Evolutionary conservation across 2,888 invertebrate species (phyloP).

Genomic region (Siphlonurus alternatus): DNA sequence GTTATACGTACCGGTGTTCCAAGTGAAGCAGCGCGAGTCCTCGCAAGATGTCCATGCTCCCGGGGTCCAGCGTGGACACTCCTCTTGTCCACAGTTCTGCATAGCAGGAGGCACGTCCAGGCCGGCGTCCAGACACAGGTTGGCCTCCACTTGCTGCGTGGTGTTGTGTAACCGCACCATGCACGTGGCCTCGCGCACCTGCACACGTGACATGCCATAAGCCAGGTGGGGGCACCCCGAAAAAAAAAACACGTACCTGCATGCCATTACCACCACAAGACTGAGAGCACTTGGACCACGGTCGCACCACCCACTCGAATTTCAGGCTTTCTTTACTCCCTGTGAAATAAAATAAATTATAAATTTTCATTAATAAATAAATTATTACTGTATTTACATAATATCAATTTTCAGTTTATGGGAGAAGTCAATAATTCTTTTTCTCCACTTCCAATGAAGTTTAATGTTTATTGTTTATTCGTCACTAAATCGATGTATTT

Average conservation of each 20-base stretch:
- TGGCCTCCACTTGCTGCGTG: slow-evolving; percentile 41
- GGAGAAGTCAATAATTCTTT: neutral
- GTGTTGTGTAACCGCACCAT: slow-evolving; percentile 42
- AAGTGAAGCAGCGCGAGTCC: slow-evolving; percentile 54
- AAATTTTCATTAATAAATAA: neutral
- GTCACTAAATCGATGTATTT: no score
- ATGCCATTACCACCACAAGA: slow-evolving; percentile 62
- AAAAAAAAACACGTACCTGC: slow-evolving; percentile 26
- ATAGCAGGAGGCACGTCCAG: slow-evolving; percentile 43
- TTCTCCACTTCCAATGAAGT: neutral
- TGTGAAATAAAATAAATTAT: neutral
- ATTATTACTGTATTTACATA: slow-evolving; percentile 2
- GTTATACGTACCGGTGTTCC: slow-evolving; percentile 51
- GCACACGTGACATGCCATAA: slow-evolving; percentile 21
- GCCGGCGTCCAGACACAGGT: slow-evolving; percentile 52
- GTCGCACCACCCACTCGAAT: slow-evolving; percentile 64
- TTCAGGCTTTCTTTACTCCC: slow-evolving; percentile 29
- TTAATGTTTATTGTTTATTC: no score
- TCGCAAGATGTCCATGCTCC: slow-evolving; percentile 56
- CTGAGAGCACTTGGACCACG: slow-evolving; percentile 76
- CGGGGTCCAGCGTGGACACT: slow-evolving; percentile 55
- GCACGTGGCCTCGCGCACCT: slow-evolving; percentile 54
- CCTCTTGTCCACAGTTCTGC: slow-evolving; percentile 45
- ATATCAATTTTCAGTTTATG: neutral
- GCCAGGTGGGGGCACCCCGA: neutral